A percentile compares a stretch with the other conserved stretches of the same genome.
Evolutionary conservation across 2,797 vertebrate genomes (phyloP).

Genomic region (Vultur gryphus): DNA sequence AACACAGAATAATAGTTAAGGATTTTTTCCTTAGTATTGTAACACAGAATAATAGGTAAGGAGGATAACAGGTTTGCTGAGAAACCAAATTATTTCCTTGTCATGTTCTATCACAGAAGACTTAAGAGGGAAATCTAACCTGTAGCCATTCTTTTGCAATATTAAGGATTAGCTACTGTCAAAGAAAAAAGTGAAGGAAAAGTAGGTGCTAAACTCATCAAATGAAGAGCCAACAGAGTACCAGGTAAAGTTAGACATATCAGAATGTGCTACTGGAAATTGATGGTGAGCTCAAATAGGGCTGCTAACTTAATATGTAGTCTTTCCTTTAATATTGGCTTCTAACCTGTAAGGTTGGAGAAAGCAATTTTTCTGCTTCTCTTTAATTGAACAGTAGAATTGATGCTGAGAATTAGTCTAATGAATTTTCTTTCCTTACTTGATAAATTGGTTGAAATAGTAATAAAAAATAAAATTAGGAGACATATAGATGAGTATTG

Average conservation of each 20-base stretch:
- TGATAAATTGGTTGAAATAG: conserved; percentile 53
- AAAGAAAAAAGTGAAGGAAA: background rate
- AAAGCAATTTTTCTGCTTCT: conserved; percentile 54
- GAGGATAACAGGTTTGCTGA: background rate
- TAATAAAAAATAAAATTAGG: conserved; percentile 53
- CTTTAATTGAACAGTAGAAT: conserved; percentile 47
- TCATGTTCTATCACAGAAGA: background rate
- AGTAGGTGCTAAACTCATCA: background rate
- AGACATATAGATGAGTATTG: conserved; percentile 14
- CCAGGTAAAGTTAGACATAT: background rate
- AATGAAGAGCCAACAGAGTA: background rate
- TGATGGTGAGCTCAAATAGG: conserved; percentile 5
- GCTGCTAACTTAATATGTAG: conserved; percentile 9
- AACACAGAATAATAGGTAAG: background rate
- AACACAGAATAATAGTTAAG: background rate
- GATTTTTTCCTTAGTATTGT: background rate
- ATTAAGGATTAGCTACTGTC: background rate
- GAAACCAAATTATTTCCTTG: background rate
- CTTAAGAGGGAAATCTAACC: background rate
- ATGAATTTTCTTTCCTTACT: conserved; percentile 44
- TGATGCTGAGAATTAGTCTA: conserved; percentile 60
- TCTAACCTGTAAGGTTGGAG: conserved; percentile 37
- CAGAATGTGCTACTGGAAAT: conserved; percentile 14
- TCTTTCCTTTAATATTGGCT: conserved; percentile 34
- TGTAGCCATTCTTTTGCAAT: background rate